phyloP scores from a whole-genome alignment of 2,113 vertebrate species.

The Nothocercus nigrocapillus region DNA sequence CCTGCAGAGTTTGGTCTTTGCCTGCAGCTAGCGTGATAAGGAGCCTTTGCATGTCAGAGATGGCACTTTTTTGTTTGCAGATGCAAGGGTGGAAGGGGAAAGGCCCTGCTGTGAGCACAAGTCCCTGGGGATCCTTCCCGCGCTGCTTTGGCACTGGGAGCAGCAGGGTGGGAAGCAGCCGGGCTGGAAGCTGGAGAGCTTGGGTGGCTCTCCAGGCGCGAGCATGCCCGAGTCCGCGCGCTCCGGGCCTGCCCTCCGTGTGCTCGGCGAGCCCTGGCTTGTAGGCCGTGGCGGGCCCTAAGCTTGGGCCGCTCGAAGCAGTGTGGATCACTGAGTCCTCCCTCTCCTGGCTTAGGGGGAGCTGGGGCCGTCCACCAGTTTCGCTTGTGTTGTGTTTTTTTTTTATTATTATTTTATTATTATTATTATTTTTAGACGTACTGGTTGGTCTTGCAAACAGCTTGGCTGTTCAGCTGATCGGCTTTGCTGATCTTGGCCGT shows the following conservation, averaged over 20 bases:
- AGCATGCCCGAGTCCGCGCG: neutral
- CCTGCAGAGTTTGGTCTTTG: neutral
- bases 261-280: constrained; percentile 2
- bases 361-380: fast-evolving
- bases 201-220: fast-evolving
- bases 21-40: neutral
- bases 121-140: neutral
- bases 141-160: neutral
- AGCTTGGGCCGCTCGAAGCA: fast-evolving
- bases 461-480: neutral
- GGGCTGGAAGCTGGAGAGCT: neutral
- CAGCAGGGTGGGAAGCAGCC: neutral
- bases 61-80: neutral
- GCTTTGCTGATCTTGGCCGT: neutral
- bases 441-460: neutral
- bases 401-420: too few relatives aligned
- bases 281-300: neutral
- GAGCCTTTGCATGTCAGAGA: neutral
- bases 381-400: neutral
- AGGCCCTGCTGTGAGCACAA: neutral
- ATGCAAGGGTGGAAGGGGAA: neutral
- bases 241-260: neutral
- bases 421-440: neutral
- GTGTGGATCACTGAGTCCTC: neutral
- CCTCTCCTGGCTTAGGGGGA: neutral